phyloP scores from a whole-genome alignment of 2,888 invertebrate genomes.

The Drosophila meridiana region DNA sequence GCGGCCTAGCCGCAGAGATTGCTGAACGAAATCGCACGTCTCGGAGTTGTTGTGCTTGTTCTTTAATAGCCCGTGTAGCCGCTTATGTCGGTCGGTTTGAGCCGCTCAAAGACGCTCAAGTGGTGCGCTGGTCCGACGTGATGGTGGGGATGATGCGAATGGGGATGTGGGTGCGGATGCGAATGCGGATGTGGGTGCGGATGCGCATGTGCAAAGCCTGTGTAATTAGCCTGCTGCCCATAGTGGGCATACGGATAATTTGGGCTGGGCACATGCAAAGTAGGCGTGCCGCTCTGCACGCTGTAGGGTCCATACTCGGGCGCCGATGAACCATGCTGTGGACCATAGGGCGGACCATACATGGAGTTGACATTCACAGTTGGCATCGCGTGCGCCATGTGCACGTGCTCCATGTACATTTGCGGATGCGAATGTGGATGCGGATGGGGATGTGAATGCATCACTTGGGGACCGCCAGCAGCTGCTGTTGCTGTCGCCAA shows the following conservation, averaged over 20 bases:
- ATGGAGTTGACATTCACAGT: conserved; percentile 85
- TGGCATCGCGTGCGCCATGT: conserved; percentile 83
- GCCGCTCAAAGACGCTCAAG: conserved; percentile 85
- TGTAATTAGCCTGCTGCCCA: conserved; percentile 69
- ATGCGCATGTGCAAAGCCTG: conserved; percentile 57
- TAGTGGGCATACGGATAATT: conserved; percentile 88
- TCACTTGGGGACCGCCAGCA: conserved; percentile 76
- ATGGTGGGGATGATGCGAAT: conserved; percentile 70
- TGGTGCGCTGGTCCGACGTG: conserved; percentile 83
- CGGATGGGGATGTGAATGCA: conserved; percentile 49
- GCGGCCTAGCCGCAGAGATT: conserved; percentile 67
- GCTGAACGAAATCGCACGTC: conserved; percentile 32
- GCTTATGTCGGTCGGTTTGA: conserved; percentile 86
- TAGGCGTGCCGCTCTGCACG: conserved; percentile 74
- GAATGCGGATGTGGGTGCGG: conserved; percentile 35
- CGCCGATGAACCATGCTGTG: conserved; percentile 75
- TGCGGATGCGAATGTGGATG: conserved; percentile 66
- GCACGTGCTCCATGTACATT: conserved; percentile 85
- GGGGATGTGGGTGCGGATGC: conserved; percentile 25
- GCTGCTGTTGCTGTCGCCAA: conserved; percentile 60
- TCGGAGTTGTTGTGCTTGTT: conserved; percentile 7
- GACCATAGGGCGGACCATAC: conserved; percentile 75
- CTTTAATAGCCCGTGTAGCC: conserved; percentile 86
- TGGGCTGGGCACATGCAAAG: conserved; percentile 89
- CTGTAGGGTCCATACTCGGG: conserved; percentile 56